A percentile compares a stretch with the other conserved stretches of the same genome.
phyloP scores from a whole-genome alignment of 2,113 vertebrate species.

The Pluvianellus socialis region DNA sequence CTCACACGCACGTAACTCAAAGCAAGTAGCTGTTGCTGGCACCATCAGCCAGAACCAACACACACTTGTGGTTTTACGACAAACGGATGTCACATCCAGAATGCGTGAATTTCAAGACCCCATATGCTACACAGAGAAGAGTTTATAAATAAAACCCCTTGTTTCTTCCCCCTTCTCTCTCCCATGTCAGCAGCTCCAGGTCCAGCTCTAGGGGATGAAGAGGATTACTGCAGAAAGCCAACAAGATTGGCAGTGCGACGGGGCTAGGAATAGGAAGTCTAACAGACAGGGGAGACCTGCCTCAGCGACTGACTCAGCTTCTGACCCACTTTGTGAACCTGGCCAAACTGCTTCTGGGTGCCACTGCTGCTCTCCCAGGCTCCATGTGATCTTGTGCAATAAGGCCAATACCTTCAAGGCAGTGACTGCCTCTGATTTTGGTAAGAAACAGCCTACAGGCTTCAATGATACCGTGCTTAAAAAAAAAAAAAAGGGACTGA shows the following conservation, averaged over 20 bases:
- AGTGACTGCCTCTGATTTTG: neutral
- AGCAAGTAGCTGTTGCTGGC: neutral
- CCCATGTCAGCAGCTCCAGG: neutral
- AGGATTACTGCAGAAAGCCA: neutral
- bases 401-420: neutral
- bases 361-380: neutral
- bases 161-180: neutral
- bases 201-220: neutral
- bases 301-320: neutral
- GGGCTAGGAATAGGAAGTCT: neutral
- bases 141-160: neutral
- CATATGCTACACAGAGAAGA: neutral
- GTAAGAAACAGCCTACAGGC: neutral
- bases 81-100: neutral
- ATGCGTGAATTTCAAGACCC: neutral
- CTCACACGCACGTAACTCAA: fast-evolving
- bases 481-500: neutral
- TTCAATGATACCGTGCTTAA: neutral
- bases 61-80: neutral
- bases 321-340: neutral
- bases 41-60: neutral
- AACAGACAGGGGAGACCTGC: neutral
- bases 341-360: neutral
- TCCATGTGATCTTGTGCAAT: neutral
- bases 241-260: neutral